These are phyloP conservation scores for Cheilosia variabilis DNA, from an alignment of 2,888 invertebrate species.

Conservation along the genomic window DNA sequence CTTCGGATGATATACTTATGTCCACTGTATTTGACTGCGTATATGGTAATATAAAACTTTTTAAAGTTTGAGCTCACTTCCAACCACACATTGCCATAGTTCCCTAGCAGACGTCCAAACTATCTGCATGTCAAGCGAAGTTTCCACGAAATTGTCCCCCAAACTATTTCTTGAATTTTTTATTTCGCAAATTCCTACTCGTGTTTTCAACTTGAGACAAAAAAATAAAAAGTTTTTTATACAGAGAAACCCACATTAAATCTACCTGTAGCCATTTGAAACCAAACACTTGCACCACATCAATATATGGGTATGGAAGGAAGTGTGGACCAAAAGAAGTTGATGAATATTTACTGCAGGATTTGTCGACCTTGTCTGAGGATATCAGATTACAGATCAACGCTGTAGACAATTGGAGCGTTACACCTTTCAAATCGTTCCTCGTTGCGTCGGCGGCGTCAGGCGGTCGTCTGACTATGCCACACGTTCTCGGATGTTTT, in stretches of 20 bases:
- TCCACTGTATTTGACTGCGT: too few species aligned
- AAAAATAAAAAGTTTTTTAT: too few species aligned
- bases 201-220: constrained; percentile 9
- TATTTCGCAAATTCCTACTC: constrained; percentile 23
- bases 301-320: constrained; percentile 19
- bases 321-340: constrained; percentile 61
- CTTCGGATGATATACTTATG: too few species aligned
- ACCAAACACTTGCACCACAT: constrained; percentile 42
- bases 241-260: constrained; percentile 25
- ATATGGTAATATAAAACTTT: too few species aligned
- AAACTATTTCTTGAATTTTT: constrained; percentile 10
- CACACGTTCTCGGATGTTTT: constrained; percentile 7
- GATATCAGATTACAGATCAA: constrained; percentile 58
- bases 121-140: constrained; percentile 6
- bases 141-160: constrained; percentile 29
- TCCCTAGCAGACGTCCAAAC: not conserved
- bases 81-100: not conserved
- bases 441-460: not conserved
- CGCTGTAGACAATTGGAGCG: constrained; percentile 65
- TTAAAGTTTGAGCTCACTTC: not conserved
- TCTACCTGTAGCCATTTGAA: constrained; percentile 64
- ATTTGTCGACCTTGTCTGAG: constrained; percentile 67
- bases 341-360: constrained; percentile 57
- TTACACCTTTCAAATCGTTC: constrained; percentile 56
- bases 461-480: constrained; percentile 22